Evolutionary conservation across 2,113 vertebrate species (phyloP).

Genomic region (Bufo bufo): DNA sequence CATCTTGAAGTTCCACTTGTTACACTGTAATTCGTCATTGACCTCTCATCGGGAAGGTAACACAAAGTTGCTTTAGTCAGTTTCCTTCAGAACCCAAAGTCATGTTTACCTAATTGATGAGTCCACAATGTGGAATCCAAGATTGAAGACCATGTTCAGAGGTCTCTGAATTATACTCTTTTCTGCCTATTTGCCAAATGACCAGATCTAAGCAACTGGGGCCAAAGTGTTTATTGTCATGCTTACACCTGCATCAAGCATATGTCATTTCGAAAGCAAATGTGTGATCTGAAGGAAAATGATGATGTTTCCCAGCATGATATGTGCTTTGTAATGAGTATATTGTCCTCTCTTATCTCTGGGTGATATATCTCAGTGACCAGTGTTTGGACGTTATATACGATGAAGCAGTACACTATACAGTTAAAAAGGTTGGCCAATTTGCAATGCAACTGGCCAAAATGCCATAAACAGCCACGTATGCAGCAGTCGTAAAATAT

Average conservation of each 20-base stretch:
- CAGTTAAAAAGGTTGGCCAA: not conserved
- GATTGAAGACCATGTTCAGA: not conserved
- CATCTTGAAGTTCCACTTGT: not conserved
- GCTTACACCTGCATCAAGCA: too few species aligned
- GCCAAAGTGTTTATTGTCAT: not conserved
- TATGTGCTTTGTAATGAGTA: not conserved
- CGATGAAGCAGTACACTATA: constrained; percentile 1
- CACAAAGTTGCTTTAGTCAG: not conserved
- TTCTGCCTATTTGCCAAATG: not conserved
- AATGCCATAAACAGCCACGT: too few species aligned
- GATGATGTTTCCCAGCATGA: not conserved
- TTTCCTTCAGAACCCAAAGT: not conserved
- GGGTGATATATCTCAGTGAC: not conserved
- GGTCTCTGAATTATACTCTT: not conserved
- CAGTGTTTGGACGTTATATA: not conserved
- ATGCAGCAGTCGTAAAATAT: too few species aligned
- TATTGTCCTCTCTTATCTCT: not conserved
- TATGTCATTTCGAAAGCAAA: not conserved
- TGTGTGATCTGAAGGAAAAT: not conserved
- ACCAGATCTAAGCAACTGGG: not conserved
- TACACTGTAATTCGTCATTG: not conserved
- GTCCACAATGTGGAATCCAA: not conserved
- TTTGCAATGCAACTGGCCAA: not conserved
- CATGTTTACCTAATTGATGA: not conserved
- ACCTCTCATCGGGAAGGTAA: constrained; percentile 2